Evolutionary conservation across 2,888 invertebrate species (phyloP), one percentile per base, ranked within the genome.

Genomic region (Orthosia gracilis): DNA sequence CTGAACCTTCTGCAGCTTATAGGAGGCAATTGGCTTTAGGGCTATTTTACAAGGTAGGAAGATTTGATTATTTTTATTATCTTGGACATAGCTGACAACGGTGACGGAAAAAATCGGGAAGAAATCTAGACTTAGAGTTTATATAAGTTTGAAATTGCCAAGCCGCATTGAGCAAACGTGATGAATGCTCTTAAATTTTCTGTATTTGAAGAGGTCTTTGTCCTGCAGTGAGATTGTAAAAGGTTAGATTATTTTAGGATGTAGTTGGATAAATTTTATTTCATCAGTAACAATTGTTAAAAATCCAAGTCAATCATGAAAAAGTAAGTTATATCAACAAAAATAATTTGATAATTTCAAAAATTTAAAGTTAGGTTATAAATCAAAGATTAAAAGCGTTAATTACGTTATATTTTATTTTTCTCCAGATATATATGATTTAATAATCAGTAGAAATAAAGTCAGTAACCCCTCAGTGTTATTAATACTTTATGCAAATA

Each of bases 1-100:
- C 97, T 0, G 97, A 97, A 87, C 96, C 97, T 1, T 95, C 97
- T 0, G 95, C 96, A 0, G 91, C 92, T 57, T 98, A 97, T 85
- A 94, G 97, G 45, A 97, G 95, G 72, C 94, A 93, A 12, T 91
- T 98, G 2, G 97, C 97, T 0, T 87, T 97, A 45, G 95, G 96
- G 21, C 91, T 98, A 2, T 97, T 98, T 86, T 92, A 90, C 76
- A 92, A 91, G 85, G 92, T 91, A 77, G n/a, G 2, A 0, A 23
- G 5, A 23, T 45, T 31, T 9, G 7, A 17, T 18, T 26, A 18
- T 17, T 18, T 3, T 26, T 57, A 5, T 50, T 50, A 50, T 50
- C 5, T 50, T 18, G 17, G 17, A 23, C 21, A 40, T 40, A 1
- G 21, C 12, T 54, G 9, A 21, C 3, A 18, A 31, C 9, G 40